Conservation (phyloP, 2,888 invertebrate species). For the Volucella zonaria region DNA sequence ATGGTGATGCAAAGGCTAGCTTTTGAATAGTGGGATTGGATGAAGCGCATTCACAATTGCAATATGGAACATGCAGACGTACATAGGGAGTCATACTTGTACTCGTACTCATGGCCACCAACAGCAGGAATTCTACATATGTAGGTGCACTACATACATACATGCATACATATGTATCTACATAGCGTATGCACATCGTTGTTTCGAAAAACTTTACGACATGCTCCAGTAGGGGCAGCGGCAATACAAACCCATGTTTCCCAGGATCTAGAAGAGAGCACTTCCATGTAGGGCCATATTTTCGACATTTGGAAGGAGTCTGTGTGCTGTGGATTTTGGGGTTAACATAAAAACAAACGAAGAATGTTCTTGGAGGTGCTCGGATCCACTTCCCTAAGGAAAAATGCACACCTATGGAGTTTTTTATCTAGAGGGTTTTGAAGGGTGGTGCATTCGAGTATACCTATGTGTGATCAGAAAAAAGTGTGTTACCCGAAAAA, state of each 20-base stretch:
- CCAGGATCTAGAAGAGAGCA: constrained; percentile 64
- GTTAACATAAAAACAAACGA: constrained; percentile 53
- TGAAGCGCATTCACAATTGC: constrained; percentile 67
- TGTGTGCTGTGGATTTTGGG: constrained; percentile 32
- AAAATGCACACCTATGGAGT: constrained; percentile 35
- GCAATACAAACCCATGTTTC: constrained; percentile 66
- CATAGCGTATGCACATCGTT: constrained; percentile 59
- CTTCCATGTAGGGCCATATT: constrained; percentile 53
- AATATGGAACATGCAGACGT: constrained; percentile 62
- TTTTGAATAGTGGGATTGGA: constrained; percentile 48
- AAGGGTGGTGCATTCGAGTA: constrained; percentile 30
- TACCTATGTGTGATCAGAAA: constrained; percentile 15
- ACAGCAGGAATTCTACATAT: constrained; percentile 18
- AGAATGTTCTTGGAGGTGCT: constrained; percentile 36
- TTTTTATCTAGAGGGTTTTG: constrained; percentile 26
- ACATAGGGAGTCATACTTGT: constrained; percentile 49
- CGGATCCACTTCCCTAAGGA: constrained; percentile 1
- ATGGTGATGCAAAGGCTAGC: constrained; percentile 48
- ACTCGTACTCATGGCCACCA: constrained; percentile 1
- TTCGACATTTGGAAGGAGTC: constrained; percentile 38
- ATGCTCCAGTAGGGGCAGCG: constrained; percentile 46
- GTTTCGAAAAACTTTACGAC: constrained; percentile 69
- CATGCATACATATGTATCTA: constrained; percentile 18
- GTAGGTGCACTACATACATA: background rate
- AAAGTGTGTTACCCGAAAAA: constrained; percentile 1